phyloP scores from a whole-genome alignment of 2,888 invertebrate species.

The Chromoteleia sp. region DNA sequence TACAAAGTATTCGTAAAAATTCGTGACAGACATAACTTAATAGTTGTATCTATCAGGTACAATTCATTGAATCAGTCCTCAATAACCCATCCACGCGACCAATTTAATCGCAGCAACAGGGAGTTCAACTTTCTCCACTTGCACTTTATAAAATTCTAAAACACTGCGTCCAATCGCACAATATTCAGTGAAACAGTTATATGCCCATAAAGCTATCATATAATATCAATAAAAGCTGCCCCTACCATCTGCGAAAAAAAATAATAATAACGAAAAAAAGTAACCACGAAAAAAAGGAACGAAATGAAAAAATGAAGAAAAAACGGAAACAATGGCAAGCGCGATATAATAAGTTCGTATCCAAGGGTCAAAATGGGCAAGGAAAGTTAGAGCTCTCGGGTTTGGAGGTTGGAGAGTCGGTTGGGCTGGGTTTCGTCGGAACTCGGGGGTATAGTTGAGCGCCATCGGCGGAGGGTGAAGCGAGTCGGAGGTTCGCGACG shows the following conservation, averaged over 20 bases:
- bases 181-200: conserved; percentile 45
- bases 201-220: conserved; percentile 38
- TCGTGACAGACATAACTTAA: too few species aligned
- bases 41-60: neutral
- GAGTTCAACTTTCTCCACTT: conserved; percentile 31
- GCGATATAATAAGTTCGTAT: conserved; percentile 60
- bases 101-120: conserved; percentile 46
- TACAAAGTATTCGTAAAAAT: too few species aligned
- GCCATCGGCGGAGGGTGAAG: conserved; percentile 73
- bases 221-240: conserved; percentile 43
- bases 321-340: conserved; percentile 40
- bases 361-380: conserved; percentile 66
- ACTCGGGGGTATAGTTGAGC: conserved; percentile 69
- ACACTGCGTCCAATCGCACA: conserved; percentile 1
- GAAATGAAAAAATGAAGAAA: neutral
- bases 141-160: conserved; percentile 51
- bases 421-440: conserved; percentile 68
- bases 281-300: neutral
- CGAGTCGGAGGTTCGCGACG: conserved; percentile 59
- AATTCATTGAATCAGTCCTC: conserved; percentile 32
- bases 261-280: neutral
- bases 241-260: neutral
- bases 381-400: conserved; percentile 73
- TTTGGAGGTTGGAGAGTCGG: conserved; percentile 70
- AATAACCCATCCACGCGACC: conserved; percentile 14